Conservation (phyloP, 2,113 vertebrate genomes). For the Orcinus orca region DNA sequence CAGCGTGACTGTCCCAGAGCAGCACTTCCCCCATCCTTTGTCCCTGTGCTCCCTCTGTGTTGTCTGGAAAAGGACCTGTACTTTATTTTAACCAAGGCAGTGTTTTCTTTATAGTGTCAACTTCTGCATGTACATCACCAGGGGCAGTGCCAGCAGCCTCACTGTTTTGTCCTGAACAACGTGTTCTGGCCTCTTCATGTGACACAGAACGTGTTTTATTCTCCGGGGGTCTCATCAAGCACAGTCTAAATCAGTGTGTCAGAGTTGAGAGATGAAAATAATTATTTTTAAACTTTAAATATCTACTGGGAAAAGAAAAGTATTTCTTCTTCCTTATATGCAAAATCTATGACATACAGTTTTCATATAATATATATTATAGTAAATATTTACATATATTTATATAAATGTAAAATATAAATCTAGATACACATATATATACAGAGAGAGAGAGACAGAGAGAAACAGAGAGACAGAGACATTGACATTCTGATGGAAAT, state of each 20-base stretch:
- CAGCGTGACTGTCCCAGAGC: background rate
- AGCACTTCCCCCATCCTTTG: fast-evolving
- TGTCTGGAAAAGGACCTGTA: background rate
- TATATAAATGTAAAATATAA: background rate
- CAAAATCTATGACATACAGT: background rate
- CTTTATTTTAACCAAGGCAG: background rate
- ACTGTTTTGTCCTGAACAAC: background rate
- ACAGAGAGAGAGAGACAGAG: background rate
- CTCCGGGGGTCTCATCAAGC: background rate
- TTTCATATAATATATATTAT: background rate
- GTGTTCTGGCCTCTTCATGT: background rate
- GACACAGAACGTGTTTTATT: background rate
- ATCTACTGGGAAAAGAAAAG: background rate
- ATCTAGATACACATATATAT: background rate
- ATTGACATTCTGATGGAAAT: background rate
- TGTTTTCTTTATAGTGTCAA: background rate
- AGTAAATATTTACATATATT: background rate
- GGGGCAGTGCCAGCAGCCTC: background rate
- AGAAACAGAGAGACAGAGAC: background rate
- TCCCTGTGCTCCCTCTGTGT: fast-evolving
- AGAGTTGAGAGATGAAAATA: background rate
- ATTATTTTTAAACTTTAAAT: slow-evolving; percentile 19
- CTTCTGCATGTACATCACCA: background rate
- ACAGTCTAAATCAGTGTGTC: background rate
- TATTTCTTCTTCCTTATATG: background rate